A percentile compares a stretch with the other conserved stretches of the same genome.
These are phyloP conservation scores for Myiotriccus ornatus DNA, from an alignment of 2,797 vertebrate genomes.

Conservation along the genomic window DNA sequence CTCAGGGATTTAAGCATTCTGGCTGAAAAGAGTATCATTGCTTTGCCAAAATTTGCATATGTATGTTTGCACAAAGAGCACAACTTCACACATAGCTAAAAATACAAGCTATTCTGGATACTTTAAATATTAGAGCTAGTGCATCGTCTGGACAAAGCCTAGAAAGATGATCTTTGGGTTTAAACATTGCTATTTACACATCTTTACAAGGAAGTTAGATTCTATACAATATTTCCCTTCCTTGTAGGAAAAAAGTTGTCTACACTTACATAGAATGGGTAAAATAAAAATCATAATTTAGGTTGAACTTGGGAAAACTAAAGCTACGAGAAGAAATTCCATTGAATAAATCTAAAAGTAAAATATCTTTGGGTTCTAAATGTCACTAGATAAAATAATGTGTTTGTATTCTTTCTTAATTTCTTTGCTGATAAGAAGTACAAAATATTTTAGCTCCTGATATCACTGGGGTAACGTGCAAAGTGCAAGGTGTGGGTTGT, in stretches of 20 bases:
- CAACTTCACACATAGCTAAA: neutral
- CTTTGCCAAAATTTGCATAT: neutral
- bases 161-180: neutral
- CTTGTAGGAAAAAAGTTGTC: neutral
- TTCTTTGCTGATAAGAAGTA: neutral
- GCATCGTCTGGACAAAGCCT: neutral
- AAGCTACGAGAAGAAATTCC: neutral
- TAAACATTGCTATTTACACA: neutral
- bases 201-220: neutral
- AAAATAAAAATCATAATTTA: neutral
- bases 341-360: neutral
- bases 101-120: neutral
- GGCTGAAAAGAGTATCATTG: neutral
- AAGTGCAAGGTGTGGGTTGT: neutral
- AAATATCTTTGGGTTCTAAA: neutral
- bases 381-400: neutral
- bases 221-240: neutral
- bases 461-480: neutral
- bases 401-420: neutral
- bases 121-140: neutral
- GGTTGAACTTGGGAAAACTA: neutral
- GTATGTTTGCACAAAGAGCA: neutral
- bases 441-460: neutral
- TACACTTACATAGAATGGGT: neutral
- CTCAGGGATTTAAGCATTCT: neutral